Conservation (phyloP, 2,797 vertebrate genomes). For the Falco peregrinus region DNA sequence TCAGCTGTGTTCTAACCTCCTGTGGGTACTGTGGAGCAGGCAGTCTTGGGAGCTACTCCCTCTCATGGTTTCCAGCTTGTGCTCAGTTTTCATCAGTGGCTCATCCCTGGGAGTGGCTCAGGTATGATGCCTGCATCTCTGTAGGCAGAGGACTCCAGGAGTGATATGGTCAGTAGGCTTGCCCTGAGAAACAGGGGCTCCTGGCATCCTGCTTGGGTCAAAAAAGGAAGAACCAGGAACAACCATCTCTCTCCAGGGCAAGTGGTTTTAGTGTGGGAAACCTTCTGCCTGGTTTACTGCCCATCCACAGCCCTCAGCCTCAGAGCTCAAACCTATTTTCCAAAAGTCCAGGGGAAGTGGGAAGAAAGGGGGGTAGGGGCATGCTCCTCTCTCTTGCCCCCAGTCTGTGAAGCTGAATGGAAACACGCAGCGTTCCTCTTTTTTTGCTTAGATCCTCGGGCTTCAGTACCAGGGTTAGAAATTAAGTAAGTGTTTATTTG, state of each 20-base stretch:
- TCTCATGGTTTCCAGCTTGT: neutral
- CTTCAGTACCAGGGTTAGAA: neutral
- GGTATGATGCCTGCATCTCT: neutral
- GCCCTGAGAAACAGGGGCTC: neutral
- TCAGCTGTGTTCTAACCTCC: neutral
- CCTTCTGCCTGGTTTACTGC: neutral
- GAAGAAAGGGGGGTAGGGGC: neutral
- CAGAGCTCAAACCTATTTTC: neutral
- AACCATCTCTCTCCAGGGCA: neutral
- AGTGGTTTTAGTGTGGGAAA: neutral
- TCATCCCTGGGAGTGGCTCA: neutral
- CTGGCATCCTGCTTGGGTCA: neutral
- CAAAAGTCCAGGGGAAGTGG: neutral
- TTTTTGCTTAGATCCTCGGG: neutral
- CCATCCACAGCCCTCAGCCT: neutral
- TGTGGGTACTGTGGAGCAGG: neutral
- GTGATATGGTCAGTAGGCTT: neutral
- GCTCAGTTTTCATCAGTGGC: rapidly evolving
- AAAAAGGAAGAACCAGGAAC: neutral
- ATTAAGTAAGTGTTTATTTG: neutral
- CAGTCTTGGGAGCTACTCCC: neutral
- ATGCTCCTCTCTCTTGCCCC: neutral
- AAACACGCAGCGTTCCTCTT: neutral
- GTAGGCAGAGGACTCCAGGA: neutral
- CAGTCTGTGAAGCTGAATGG: neutral